Conservation (phyloP, 2,797 vertebrate genomes). For the Nothura maculosa region DNA sequence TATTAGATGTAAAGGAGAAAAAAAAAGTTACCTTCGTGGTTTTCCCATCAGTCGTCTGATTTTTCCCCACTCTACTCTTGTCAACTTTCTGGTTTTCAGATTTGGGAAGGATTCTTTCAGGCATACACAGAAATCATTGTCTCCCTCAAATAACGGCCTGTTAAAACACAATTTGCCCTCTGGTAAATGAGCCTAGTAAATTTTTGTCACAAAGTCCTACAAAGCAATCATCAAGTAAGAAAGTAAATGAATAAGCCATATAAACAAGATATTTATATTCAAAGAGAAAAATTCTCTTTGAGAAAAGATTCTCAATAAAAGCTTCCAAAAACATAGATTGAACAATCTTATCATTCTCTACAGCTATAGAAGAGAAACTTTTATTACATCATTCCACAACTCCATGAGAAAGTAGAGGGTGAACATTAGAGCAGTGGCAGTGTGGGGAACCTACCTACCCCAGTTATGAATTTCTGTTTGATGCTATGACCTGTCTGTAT, state of each 20-base stretch:
- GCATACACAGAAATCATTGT: constrained; percentile 99
- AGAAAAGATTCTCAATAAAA: neutral
- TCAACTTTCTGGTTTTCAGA: constrained; percentile 96
- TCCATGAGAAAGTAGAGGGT: neutral
- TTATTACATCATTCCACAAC: neutral
- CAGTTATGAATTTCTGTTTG: neutral
- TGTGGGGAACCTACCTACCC: neutral
- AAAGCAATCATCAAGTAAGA: neutral
- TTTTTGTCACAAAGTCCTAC: neutral
- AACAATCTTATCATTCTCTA: neutral
- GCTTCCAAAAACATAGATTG: neutral
- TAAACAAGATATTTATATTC: neutral
- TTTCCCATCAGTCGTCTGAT: constrained; percentile 98
- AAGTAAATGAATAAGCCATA: neutral
- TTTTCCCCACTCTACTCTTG: constrained; percentile 97
- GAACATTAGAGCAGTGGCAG: neutral
- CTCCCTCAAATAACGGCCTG: constrained; percentile 98
- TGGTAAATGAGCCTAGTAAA: constrained; percentile 25
- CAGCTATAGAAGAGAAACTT: neutral
- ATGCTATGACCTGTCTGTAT: neutral
- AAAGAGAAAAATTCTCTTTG: neutral
- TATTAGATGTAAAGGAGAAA: neutral
- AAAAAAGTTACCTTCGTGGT: constrained; percentile 90
- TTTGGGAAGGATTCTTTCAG: constrained; percentile 98
- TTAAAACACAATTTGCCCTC: constrained; percentile 67